Evolutionary conservation across 2,113 vertebrate genomes (phyloP).

Genomic region (Rutilus rutilus): DNA sequence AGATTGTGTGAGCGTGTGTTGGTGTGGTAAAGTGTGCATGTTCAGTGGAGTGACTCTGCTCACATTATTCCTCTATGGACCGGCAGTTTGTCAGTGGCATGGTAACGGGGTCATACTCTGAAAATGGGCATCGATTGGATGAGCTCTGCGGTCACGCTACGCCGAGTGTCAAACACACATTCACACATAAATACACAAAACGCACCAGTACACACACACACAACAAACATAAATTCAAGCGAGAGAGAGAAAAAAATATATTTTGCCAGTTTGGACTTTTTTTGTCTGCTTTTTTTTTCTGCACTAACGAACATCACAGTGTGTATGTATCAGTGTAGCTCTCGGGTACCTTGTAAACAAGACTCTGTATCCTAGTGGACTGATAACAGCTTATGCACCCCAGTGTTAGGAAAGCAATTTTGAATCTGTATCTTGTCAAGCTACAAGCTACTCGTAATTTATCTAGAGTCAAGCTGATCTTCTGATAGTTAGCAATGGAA

Average conservation of each 20-base stretch:
- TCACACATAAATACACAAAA: background rate
- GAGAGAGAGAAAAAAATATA: background rate
- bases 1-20: slow-evolving; percentile 32
- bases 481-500: background rate
- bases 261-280: background rate
- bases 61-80: slow-evolving; percentile 43
- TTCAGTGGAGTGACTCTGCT: slow-evolving; percentile 31
- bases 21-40: slow-evolving; percentile 23
- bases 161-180: slow-evolving; percentile 47
- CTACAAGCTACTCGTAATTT: background rate
- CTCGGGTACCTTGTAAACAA: slow-evolving; percentile 16
- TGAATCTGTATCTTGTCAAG: background rate
- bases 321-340: background rate
- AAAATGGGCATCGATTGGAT: slow-evolving; percentile 59
- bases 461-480: background rate
- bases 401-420: background rate
- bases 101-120: slow-evolving; percentile 59
- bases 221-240: background rate
- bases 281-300: no score
- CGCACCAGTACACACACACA: slow-evolving; percentile 24
- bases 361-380: background rate
- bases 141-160: slow-evolving; percentile 52
- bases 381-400: slow-evolving; percentile 17
- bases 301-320: background rate
- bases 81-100: slow-evolving; percentile 41